phyloP scores from a whole-genome alignment of 2,113 vertebrate genomes.

The Centropristis striata region DNA sequence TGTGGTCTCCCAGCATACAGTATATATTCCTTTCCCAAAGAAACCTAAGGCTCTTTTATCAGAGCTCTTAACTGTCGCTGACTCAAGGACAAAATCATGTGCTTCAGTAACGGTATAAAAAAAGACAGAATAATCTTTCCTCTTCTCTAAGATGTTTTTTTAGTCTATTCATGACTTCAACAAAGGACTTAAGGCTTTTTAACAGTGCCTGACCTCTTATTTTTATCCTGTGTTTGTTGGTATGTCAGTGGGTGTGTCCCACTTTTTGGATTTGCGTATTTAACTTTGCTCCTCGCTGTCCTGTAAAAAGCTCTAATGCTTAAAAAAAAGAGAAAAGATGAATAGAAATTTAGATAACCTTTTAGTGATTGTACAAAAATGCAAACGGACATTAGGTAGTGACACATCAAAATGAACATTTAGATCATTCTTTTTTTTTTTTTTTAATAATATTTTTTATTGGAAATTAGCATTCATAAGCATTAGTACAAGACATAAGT shows the following conservation, averaged over 20 bases:
- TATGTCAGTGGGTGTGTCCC: background rate
- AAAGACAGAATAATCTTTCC: background rate
- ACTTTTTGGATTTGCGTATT: background rate
- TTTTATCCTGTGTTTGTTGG: background rate
- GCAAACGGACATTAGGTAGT: too few relatives aligned
- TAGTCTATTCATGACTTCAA: slow-evolving; percentile 16
- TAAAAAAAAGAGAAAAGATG: background rate
- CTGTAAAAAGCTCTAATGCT: background rate
- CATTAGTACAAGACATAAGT: too few relatives aligned
- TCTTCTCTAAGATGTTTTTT: background rate
- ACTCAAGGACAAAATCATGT: slow-evolving; percentile 13
- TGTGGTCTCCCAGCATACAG: background rate
- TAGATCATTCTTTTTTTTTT: too few relatives aligned
- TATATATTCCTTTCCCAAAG: background rate
- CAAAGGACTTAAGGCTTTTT: slow-evolving; percentile 7
- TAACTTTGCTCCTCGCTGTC: slow-evolving; percentile 4
- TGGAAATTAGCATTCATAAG: too few relatives aligned
- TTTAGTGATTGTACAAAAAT: background rate
- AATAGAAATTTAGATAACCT: background rate
- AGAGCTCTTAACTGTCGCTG: slow-evolving; percentile 16
- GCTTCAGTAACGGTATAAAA: slow-evolving; percentile 6
- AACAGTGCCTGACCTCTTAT: slow-evolving; percentile 16
- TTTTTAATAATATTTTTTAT: too few relatives aligned
- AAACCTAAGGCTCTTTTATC: slow-evolving; percentile 11
- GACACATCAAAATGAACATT: background rate